Percentiles rank a stretch among this genome's conserved stretches.
Evolutionary conservation across 2,797 vertebrate genomes (phyloP).

Genomic region (Pipistrellus nathusii): DNA sequence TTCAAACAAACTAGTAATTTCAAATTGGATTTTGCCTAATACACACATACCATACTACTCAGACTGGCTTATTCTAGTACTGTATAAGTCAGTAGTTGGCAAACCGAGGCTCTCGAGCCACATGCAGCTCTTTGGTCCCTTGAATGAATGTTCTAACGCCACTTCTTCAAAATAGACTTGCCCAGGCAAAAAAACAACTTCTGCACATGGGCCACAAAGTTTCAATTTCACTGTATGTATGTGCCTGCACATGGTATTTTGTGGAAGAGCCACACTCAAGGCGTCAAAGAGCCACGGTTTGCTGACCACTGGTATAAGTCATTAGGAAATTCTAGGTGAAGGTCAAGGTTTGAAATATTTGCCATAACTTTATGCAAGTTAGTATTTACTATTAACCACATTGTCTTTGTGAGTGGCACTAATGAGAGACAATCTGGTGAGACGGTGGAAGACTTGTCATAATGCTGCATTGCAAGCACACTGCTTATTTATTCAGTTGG

Average conservation of each 20-base stretch:
- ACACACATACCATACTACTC: neutral
- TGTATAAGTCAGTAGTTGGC: neutral
- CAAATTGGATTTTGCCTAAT: conserved; percentile 60
- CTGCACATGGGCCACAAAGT: no score
- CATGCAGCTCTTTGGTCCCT: no score
- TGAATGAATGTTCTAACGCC: no score
- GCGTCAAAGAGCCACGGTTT: no score
- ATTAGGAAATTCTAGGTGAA: conserved; percentile 42
- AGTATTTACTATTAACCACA: neutral
- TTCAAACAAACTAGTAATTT: conserved; percentile 44
- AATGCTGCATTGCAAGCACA: neutral
- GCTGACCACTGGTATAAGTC: neutral
- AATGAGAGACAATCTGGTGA: neutral
- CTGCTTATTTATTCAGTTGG: neutral
- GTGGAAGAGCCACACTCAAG: no score
- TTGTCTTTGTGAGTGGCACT: neutral
- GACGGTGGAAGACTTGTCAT: neutral
- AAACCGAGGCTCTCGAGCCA: no score
- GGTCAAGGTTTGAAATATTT: conserved; percentile 51
- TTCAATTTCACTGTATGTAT: no score
- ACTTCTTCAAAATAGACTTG: no score
- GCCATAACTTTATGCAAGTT: neutral
- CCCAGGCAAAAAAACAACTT: no score
- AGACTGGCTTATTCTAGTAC: conserved; percentile 20
- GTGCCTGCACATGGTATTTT: no score